Evolutionary conservation across 1,140 invertebrate species (phyloP).

Genomic region (Megalopta genalis): DNA sequence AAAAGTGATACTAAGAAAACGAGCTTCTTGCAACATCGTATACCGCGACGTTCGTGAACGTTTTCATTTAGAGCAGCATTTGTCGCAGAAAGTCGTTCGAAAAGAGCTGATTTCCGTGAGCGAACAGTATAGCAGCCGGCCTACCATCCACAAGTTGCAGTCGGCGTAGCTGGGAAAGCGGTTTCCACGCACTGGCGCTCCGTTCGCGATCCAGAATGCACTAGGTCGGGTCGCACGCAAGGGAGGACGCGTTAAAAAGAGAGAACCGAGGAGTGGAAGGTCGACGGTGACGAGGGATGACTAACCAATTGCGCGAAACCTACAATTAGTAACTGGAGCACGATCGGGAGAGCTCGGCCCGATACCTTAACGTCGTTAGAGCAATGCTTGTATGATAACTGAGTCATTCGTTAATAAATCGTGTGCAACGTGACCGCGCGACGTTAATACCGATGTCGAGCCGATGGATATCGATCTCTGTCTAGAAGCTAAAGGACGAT

Average conservation of each 20-base stretch:
- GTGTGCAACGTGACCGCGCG: conserved; percentile 18
- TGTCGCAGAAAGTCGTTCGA: too few species aligned
- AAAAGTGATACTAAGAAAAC: too few species aligned
- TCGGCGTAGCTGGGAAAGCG: neutral
- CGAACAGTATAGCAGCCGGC: too few species aligned
- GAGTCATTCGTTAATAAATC: conserved; percentile 62
- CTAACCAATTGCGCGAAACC: conserved; percentile 69
- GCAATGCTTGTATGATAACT: conserved; percentile 58
- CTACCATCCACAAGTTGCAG: too few species aligned
- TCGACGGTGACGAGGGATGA: conserved; percentile 56
- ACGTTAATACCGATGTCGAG: conserved; percentile 21
- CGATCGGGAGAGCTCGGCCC: conserved; percentile 42
- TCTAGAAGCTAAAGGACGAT: neutral
- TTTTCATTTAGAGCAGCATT: too few species aligned
- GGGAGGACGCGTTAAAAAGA: neutral
- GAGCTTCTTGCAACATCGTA: too few species aligned
- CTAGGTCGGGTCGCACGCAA: neutral
- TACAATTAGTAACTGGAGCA: conserved; percentile 70
- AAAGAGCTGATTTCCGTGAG: too few species aligned
- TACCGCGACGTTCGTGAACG: too few species aligned
- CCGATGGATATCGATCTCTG: neutral
- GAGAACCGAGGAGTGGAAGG: conserved; percentile 34
- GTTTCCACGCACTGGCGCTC: too few species aligned
- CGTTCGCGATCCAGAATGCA: neutral
- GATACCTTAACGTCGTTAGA: conserved; percentile 58